phyloP scores from a whole-genome alignment of 2,797 vertebrate genomes.

The Hypotaenidia okinawae region DNA sequence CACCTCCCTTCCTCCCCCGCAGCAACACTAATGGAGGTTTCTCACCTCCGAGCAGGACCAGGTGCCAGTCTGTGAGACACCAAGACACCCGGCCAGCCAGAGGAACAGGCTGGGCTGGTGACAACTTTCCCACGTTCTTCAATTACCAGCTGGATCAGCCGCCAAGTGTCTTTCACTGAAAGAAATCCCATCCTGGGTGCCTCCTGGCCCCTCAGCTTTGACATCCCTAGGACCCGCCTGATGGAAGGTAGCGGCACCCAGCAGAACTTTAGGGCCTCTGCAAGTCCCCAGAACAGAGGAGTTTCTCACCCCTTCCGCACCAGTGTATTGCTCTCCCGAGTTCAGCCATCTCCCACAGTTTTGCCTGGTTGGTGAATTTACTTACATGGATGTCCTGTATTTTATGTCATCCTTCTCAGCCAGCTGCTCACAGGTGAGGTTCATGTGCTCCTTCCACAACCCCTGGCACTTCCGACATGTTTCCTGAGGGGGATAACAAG shows the following conservation, averaged over 20 bases:
- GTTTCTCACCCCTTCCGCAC: not conserved
- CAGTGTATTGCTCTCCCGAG: rapidly evolving
- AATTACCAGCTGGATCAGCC: not conserved
- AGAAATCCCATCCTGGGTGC: slow-evolving; percentile 19
- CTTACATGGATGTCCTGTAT: slow-evolving; percentile 94
- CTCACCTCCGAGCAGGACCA: slow-evolving; percentile 20
- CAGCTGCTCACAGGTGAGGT: slow-evolving; percentile 94
- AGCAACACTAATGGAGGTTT: not conserved
- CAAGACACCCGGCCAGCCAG: slow-evolving; percentile 16
- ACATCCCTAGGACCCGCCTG: not conserved
- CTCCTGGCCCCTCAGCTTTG: not conserved
- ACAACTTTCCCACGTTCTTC: slow-evolving; percentile 46
- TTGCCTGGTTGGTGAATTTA: not conserved
- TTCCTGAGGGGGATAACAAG: slow-evolving; percentile 79
- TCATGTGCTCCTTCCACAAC: slow-evolving; percentile 94
- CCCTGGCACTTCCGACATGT: slow-evolving; percentile 96
- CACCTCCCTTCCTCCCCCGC: not conserved
- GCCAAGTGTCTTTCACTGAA: slow-evolving; percentile 33
- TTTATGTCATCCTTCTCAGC: slow-evolving; percentile 95
- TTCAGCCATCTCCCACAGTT: not conserved
- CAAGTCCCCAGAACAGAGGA: not conserved
- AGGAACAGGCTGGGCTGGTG: slow-evolving; percentile 41
- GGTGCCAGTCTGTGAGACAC: slow-evolving; percentile 31
- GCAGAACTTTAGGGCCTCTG: not conserved
- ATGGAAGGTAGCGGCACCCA: not conserved